Percentiles rank a stretch among this genome's conserved stretches.
These are phyloP conservation scores for Micropterix aruncella DNA, from an alignment of 2,888 invertebrate species.

Conservation along the genomic window DNA sequence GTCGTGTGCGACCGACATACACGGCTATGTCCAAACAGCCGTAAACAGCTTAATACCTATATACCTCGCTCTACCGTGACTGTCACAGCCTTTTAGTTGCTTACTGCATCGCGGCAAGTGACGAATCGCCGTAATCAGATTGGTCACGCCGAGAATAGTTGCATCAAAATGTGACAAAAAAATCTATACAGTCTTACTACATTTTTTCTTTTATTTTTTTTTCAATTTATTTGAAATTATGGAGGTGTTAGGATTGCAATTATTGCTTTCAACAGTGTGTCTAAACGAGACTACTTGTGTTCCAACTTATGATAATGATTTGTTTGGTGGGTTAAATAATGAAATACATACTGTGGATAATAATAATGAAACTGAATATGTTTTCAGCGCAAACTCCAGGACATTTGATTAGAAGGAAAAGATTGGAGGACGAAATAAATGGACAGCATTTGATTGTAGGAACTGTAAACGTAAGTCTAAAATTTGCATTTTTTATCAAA, in stretches of 20 bases:
- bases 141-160: too few relatives aligned
- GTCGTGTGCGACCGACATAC: neutral
- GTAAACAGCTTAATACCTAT: neutral
- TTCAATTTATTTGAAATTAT: neutral
- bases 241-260: conserved; percentile 19
- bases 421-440: neutral
- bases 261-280: conserved; percentile 29
- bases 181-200: too few relatives aligned
- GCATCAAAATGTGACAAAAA: neutral
- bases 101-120: too few relatives aligned
- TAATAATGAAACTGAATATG: neutral
- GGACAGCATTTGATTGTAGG: neutral
- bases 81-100: too few relatives aligned
- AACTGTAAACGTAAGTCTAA: neutral
- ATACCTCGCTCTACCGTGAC: too few relatives aligned
- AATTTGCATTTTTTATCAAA: too few relatives aligned
- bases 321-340: conserved; percentile 15
- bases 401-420: neutral
- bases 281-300: conserved; percentile 28
- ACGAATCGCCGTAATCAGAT: too few relatives aligned
- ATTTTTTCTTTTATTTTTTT: too few relatives aligned
- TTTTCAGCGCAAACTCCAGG: neutral
- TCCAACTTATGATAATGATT: conserved; percentile 21
- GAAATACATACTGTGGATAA: too few relatives aligned
- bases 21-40: neutral